Evolutionary conservation across 2,888 invertebrate genomes (phyloP).

Genomic region (Allacma fusca): DNA sequence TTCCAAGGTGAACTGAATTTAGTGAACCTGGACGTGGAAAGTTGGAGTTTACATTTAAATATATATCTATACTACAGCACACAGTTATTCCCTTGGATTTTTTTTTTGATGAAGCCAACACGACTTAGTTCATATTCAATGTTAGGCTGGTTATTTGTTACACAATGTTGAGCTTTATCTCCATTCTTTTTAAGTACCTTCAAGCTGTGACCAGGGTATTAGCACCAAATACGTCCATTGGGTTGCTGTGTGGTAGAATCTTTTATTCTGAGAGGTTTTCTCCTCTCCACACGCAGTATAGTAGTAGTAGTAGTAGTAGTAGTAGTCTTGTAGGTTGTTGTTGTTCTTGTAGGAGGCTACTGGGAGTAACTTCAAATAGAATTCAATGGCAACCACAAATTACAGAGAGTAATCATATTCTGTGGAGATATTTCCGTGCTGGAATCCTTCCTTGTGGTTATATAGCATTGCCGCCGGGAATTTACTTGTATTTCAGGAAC

Average conservation of each 20-base stretch:
- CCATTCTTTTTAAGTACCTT: background rate
- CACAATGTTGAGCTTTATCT: slow-evolving; percentile 8
- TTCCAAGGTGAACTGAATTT: too few relatives aligned
- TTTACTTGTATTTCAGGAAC: background rate
- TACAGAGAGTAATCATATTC: background rate
- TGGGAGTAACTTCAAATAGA: slow-evolving; percentile 12
- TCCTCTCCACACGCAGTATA: too few relatives aligned
- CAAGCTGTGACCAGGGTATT: background rate
- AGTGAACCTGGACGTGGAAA: too few relatives aligned
- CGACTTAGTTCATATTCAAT: background rate
- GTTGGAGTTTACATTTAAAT: too few relatives aligned
- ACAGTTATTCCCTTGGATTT: too few relatives aligned
- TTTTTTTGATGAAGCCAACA: background rate
- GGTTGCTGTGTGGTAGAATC: background rate
- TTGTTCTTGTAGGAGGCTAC: background rate
- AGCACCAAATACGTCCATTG: background rate
- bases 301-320: too few relatives aligned
- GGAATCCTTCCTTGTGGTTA: slow-evolving; percentile 13
- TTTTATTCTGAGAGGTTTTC: too few relatives aligned
- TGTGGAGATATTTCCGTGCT: background rate
- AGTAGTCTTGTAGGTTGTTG: background rate
- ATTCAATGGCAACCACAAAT: slow-evolving; percentile 10
- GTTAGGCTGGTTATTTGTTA: background rate
- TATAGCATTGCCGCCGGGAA: background rate
- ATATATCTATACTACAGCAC: too few relatives aligned